Base-by-base conservation (phyloP, 2,797 vertebrate species). In the Mastacembelus armatus region DNA sequence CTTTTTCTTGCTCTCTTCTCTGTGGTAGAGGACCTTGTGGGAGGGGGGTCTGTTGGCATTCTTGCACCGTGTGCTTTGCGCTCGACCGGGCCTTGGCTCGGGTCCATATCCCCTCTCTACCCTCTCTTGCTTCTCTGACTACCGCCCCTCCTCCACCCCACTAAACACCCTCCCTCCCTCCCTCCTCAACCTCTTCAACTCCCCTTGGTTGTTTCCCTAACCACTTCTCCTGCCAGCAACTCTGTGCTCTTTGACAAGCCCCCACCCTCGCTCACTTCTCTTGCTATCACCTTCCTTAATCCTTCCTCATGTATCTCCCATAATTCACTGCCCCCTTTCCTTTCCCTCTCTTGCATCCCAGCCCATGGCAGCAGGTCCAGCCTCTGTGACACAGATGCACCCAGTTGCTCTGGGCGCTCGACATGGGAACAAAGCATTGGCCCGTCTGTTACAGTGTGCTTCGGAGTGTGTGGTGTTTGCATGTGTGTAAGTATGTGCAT, bases 321-420 rank as follows among this genome's bases (percentile, higher is more conserved):
- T 77, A 75, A 72, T 85, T 80, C 67, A 59, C n/a, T 55, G 22
- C 59, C 64, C 29, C 54, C 55, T 39, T 30, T 71, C 57, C 52
- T 48, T 56, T 59, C 63, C 44, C 55, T 67, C 43, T 74, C 72
- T 2, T 76, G 88, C 73, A 66, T 38, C 62, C 68, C 51, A 57
- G 77, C 89, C 85, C 63, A 57, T 87, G 90, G 91, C 92, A 94
- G 90, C 93, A 92, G 91, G 86, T 87, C 90, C 87, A 75, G 89
- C 88, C 84, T 81, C 75, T 85, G 85, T 92, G 86, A 91, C 90
- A 85, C 80, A 85, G 83, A 87, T 86, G 83, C 71, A 85, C 70
- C 66, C 70, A 85, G 88, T 84, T 73, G 91, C 68, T 56, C 70
- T 87, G 81, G 88, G 88, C 80, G 63, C 66, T 71, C 61, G 9